Conservation (phyloP, 1,140 invertebrate species). For the Globodera rostochiensis region DNA sequence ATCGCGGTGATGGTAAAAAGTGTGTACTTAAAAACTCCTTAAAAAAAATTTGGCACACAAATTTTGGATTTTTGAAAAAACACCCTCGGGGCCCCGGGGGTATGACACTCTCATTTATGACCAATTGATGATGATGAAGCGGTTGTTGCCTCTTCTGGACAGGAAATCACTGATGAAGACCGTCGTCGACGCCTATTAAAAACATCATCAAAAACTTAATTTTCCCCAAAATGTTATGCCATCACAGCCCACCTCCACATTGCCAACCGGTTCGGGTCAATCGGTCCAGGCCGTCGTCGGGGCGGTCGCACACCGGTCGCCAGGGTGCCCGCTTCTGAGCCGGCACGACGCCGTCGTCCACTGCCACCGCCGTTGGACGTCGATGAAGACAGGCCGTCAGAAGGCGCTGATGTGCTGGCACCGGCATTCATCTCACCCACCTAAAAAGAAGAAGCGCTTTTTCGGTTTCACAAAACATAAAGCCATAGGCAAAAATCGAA, state of each 20-base stretch:
- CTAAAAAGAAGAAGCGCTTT: constrained; percentile 15
- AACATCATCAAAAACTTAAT: background rate
- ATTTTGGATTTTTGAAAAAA: no score
- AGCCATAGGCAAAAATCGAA: background rate
- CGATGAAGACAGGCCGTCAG: constrained; percentile 9
- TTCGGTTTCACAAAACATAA: background rate
- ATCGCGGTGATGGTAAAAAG: no score
- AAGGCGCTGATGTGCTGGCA: constrained; percentile 2
- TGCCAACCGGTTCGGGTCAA: constrained; percentile 14
- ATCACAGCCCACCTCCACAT: constrained; percentile 19
- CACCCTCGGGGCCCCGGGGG: no score
- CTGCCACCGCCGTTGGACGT: constrained; percentile 1
- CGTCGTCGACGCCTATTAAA: constrained; percentile 6
- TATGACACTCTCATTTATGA: no score
- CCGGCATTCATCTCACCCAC: constrained; percentile 35
- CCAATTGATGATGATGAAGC: background rate
- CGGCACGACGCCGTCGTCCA: constrained; percentile 5
- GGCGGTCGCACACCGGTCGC: constrained; percentile 15
- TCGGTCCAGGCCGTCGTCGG: constrained; percentile 18
- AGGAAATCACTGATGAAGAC: background rate
- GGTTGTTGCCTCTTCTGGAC: background rate
- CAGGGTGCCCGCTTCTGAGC: background rate
- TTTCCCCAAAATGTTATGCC: background rate
- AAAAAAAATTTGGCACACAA: no score
- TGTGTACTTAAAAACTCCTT: no score